Evolutionary conservation across 2,888 invertebrate genomes (phyloP).

Genomic region (Meteorus colon): DNA sequence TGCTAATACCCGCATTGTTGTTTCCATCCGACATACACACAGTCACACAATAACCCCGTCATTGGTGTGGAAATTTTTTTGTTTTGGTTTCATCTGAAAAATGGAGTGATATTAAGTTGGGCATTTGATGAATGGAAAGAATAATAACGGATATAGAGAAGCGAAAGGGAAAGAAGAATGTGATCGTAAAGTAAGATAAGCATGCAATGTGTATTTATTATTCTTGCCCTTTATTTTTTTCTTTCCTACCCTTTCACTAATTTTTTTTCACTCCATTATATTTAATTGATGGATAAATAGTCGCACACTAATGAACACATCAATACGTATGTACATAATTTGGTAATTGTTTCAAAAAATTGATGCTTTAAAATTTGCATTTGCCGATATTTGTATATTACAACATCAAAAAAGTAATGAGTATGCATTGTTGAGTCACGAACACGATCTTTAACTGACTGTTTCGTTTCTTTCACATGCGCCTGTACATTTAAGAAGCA

Average conservation of each 20-base stretch:
- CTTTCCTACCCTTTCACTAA: not conserved
- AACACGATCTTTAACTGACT: not conserved
- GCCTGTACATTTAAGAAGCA: not conserved
- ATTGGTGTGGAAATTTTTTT: constrained; percentile 30
- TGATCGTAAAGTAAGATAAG: not conserved
- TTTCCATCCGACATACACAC: not conserved
- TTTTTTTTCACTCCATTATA: not conserved
- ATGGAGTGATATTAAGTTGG: constrained; percentile 31
- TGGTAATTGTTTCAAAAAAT: not conserved
- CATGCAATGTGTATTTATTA: not conserved
- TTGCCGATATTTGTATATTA: not conserved
- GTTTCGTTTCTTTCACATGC: not conserved
- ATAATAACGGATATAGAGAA: not conserved
- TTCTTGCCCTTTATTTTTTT: not conserved
- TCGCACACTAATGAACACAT: not conserved
- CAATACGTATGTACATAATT: not conserved
- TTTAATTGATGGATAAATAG: constrained; percentile 2
- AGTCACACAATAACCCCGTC: constrained; percentile 18
- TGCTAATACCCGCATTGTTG: constrained; percentile 43
- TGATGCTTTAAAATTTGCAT: not conserved
- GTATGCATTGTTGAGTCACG: constrained; percentile 1
- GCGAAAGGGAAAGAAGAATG: not conserved
- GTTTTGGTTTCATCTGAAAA: constrained; percentile 33
- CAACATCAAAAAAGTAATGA: not conserved
- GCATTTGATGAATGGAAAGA: constrained; percentile 28